These are phyloP conservation scores for Lacanobia oleracea DNA, from an alignment of 2,888 invertebrate species.

Conservation along the genomic window DNA sequence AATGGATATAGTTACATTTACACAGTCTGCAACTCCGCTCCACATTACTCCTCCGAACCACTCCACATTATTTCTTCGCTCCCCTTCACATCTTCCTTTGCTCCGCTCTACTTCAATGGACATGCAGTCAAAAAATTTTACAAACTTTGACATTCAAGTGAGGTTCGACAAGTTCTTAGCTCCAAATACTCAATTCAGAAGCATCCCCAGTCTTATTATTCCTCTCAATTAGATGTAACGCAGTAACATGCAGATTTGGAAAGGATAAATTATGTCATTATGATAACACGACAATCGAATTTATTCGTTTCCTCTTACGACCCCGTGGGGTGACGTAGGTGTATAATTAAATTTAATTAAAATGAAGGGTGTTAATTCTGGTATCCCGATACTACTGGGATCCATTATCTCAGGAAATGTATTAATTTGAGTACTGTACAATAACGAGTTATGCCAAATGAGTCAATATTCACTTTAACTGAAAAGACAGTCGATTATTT, in stretches of 20 bases:
- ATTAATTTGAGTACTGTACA: conserved; percentile 33
- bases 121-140: too few species aligned
- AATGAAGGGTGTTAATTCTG: conserved; percentile 30
- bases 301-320: conserved; percentile 25
- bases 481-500: neutral
- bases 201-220: neutral
- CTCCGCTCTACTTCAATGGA: too few species aligned
- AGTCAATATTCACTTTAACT: neutral
- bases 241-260: too few species aligned
- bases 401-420: conserved; percentile 32
- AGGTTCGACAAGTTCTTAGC: too few species aligned
- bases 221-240: too few species aligned
- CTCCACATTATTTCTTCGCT: too few species aligned
- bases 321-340: conserved; percentile 21
- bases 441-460: neutral
- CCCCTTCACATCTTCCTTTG: too few species aligned
- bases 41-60: too few species aligned
- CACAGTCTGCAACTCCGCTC: too few species aligned
- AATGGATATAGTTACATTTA: too few species aligned
- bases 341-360: conserved; percentile 39
- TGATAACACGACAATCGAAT: conserved; percentile 28
- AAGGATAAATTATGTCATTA: neutral
- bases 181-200: too few species aligned
- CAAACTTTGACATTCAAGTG: too few species aligned
- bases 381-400: conserved; percentile 33